phyloP scores from a whole-genome alignment of 1,140 invertebrate genomes.

The Drosophila funebris region DNA sequence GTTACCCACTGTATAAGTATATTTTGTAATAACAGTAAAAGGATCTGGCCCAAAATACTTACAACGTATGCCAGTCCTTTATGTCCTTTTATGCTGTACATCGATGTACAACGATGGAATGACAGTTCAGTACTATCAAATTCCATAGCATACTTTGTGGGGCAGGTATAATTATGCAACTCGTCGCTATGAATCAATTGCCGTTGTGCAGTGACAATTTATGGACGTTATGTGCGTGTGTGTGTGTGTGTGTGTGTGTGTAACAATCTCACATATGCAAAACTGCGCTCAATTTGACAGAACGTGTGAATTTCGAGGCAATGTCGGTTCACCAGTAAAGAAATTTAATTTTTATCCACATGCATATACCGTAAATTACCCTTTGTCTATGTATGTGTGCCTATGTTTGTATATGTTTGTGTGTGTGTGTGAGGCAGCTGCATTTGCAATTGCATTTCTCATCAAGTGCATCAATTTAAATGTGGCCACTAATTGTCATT shows the following conservation, averaged over 20 bases:
- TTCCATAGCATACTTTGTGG: slow-evolving; percentile 33
- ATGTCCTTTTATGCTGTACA: slow-evolving; percentile 22
- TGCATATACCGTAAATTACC: slow-evolving; percentile 68
- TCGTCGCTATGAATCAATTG: slow-evolving; percentile 68
- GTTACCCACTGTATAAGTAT: slow-evolving; percentile 39
- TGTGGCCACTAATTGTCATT: slow-evolving; percentile 82
- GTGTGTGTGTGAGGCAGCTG: slow-evolving; percentile 41
- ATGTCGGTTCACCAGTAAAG: slow-evolving; percentile 60
- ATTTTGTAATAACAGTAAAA: slow-evolving; percentile 79
- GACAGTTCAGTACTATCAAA: slow-evolving; percentile 53
- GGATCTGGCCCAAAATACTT: slow-evolving; percentile 51
- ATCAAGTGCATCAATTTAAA: slow-evolving; percentile 82
- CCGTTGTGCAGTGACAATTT: slow-evolving; percentile 59
- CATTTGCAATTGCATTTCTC: slow-evolving; percentile 78
- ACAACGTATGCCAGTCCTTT: too few relatives aligned
- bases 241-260: slow-evolving; percentile 7
- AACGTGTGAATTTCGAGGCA: slow-evolving; percentile 75
- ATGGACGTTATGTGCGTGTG: slow-evolving; percentile 27
- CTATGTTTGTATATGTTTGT: slow-evolving; percentile 1
- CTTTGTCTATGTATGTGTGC: slow-evolving; percentile 44
- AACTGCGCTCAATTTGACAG: slow-evolving; percentile 50
- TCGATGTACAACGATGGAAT: background rate
- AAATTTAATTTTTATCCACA: slow-evolving; percentile 70
- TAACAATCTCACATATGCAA: background rate
- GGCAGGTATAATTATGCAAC: slow-evolving; percentile 60